These are phyloP conservation scores for Tragelaphus imberbis DNA, from an alignment of 2,113 vertebrate genomes.

Conservation along the genomic window DNA sequence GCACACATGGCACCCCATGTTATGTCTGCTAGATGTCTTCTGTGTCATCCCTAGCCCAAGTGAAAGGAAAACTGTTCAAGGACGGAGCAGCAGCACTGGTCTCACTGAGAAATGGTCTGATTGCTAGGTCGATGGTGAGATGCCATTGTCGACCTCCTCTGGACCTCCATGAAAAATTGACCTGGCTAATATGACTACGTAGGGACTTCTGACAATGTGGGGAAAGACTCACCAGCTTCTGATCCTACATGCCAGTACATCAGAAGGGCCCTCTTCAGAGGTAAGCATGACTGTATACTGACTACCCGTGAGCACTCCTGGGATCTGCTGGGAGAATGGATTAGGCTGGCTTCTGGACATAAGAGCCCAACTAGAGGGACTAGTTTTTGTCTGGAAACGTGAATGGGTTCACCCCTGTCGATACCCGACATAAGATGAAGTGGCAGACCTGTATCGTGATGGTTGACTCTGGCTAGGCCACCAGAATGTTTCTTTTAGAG, in stretches of 20 bases:
- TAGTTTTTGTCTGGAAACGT: background rate
- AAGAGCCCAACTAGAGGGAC: background rate
- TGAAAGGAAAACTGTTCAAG: background rate
- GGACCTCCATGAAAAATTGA: background rate
- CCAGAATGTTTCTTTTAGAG: background rate
- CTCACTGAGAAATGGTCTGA: background rate
- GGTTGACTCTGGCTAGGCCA: background rate
- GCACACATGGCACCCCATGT: background rate
- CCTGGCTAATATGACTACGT: background rate
- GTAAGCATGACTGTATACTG: background rate
- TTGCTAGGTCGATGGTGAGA: background rate
- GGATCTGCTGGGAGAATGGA: background rate
- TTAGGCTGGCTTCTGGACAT: background rate
- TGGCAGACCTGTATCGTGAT: background rate
- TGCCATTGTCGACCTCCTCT: background rate
- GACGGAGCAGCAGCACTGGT: background rate
- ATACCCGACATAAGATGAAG: background rate
- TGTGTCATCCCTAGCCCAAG: background rate
- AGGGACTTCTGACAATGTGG: background rate
- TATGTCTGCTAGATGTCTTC: background rate
- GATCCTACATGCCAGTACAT: background rate
- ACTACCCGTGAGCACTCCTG: background rate
- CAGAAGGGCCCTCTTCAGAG: background rate
- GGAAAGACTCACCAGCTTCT: background rate
- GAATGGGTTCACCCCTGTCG: background rate